A percentile compares a stretch with the other conserved stretches of the same genome.
Evolutionary conservation across 2,888 invertebrate species (phyloP).

Genomic region (Clostera curtula): DNA sequence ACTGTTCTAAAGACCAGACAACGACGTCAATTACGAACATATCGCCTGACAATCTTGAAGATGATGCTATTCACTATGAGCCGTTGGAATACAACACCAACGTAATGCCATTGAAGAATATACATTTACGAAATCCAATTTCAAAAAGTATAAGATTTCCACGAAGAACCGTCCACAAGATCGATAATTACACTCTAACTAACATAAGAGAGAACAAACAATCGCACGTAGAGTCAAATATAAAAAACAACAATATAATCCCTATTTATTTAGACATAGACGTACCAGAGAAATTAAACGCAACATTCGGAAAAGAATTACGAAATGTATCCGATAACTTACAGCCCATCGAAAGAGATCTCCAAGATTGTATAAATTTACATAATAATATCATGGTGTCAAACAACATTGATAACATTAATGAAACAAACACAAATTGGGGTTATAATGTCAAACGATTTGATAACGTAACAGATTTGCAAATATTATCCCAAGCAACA

Average conservation of each 20-base stretch:
- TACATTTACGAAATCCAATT: not conserved
- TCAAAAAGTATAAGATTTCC: slow-evolving; percentile 1
- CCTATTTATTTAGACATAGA: slow-evolving; percentile 17
- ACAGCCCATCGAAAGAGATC: slow-evolving; percentile 15
- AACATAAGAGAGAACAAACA: not conserved
- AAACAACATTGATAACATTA: slow-evolving; percentile 14
- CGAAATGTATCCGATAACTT: slow-evolving; percentile 11
- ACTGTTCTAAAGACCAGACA: not conserved
- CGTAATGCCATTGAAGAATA: slow-evolving; percentile 1
- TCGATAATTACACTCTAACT: not conserved
- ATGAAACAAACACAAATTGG: slow-evolving; percentile 14
- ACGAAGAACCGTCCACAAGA: not conserved
- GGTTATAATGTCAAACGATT: slow-evolving; percentile 12
- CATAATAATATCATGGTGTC: slow-evolving; percentile 24
- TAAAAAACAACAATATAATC: not conserved
- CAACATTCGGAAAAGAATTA: slow-evolving; percentile 8
- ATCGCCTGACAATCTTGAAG: not conserved
- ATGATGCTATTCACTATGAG: slow-evolving; percentile 8
- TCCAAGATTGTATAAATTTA: slow-evolving; percentile 28
- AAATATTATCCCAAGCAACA: slow-evolving; percentile 20
- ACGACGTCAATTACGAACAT: not conserved
- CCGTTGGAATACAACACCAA: not conserved
- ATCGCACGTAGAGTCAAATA: not conserved
- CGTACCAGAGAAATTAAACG: slow-evolving; percentile 2
- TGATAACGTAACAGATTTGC: slow-evolving; percentile 15